These are phyloP conservation scores for Drosophila mercatorum DNA, from an alignment of 2,888 invertebrate genomes.

Conservation along the genomic window DNA sequence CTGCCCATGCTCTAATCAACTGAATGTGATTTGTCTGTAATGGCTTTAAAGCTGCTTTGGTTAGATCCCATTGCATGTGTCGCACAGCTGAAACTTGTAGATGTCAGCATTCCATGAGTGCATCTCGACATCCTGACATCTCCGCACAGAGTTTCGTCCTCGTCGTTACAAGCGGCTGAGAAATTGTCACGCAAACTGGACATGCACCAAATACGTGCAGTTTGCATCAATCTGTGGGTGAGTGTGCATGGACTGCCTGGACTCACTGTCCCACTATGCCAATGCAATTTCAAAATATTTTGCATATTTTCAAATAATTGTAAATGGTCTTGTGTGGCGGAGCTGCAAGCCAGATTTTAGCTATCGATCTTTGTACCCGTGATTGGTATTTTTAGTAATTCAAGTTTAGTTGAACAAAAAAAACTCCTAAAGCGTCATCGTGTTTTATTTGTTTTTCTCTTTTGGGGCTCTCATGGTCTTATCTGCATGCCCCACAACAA, in stretches of 20 bases:
- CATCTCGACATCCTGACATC: constrained; percentile 16
- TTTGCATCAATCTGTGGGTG: not conserved
- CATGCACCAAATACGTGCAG: constrained; percentile 32
- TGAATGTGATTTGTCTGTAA: not conserved
- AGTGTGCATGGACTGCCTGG: not conserved
- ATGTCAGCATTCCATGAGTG: constrained; percentile 20
- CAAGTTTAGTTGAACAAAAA: not conserved
- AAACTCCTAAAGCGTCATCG: not conserved
- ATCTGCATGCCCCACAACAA: constrained; percentile 32
- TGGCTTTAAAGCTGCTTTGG: not conserved
- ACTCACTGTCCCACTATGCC: constrained; percentile 38
- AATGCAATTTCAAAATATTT: constrained; percentile 68
- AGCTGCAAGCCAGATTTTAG: constrained; percentile 22
- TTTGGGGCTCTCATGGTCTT: not conserved
- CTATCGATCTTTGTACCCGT: constrained; percentile 16
- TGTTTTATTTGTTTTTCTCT: not conserved
- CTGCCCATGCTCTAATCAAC: not conserved
- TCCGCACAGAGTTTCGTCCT: constrained; percentile 16
- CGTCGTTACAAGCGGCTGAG: constrained; percentile 8
- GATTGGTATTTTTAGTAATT: not conserved
- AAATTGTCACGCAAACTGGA: constrained; percentile 56
- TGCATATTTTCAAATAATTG: constrained; percentile 65
- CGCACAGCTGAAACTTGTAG: constrained; percentile 4
- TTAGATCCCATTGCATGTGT: constrained; percentile 2
- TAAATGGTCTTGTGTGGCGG: constrained; percentile 32